Evolutionary conservation across 2,797 vertebrate genomes (phyloP), one percentile per base, ranked within the genome.

Genomic region (Acrossocheilus wenchowensis): DNA sequence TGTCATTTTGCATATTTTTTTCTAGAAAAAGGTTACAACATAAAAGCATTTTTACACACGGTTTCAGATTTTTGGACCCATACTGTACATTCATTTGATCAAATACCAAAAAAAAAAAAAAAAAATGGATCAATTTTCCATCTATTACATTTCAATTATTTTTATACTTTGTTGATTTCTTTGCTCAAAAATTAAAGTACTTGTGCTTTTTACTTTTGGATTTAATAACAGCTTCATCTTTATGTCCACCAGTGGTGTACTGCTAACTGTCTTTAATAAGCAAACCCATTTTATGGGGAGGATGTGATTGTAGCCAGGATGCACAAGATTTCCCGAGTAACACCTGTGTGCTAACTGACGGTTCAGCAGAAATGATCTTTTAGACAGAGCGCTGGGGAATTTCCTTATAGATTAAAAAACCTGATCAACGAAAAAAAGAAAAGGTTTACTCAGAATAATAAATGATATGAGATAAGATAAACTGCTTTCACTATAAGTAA

Each of bases 231-330:
- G 88, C 90, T 93, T 91, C 88, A 90, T 93, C 69, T 88, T 85
- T 88, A 87, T 90, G 79, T 87, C 60, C 57, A 87, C 88, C 83
- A 89, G 69, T 60, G 75, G 84, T 81, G 66, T 90, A 84, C 92
- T 90, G 91, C 72, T 78, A 87, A 89, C 73, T 60, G 79, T 88
- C 90, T 94, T 95, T 94, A 92, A 94, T 93, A 93, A 89, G 86
- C 88, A 86, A 85, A 78, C 45, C 81, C 77, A 89, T 82, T 90
- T 93, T 93, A 78, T 87, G 79, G 92, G 93, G 90, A 81, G 83
- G 81, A 81, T 89, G 72, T 86, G 89, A 89, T 81, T 87, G 82
- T 86, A 81, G 75, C 43, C 83, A 50, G 7, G 43, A 43, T 85
- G 45, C n/a, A 21, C 41, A 81, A 80, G 83, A 86, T 87, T 89